phyloP scores from a whole-genome alignment of 2,113 vertebrate genomes.

The Cacatua alba region DNA sequence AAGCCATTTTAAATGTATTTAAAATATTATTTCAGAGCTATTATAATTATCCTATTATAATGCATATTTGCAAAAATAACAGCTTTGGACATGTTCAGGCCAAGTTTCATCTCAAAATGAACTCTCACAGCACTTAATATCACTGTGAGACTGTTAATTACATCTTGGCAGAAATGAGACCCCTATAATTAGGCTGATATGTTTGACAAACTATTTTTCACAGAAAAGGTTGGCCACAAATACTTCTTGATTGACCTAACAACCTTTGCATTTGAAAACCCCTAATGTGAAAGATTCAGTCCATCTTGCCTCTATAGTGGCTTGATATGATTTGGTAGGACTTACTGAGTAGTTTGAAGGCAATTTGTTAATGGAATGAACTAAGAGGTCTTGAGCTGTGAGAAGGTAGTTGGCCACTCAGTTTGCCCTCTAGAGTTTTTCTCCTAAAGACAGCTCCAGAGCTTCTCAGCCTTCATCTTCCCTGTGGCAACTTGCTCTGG shows the following conservation, averaged over 20 bases:
- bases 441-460: background rate
- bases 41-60: slow-evolving; percentile 6
- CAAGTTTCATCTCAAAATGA: slow-evolving; percentile 35
- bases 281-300: background rate
- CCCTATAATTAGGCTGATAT: background rate
- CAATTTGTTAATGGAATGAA: background rate
- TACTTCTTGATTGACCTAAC: background rate
- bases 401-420: background rate
- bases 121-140: background rate
- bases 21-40: background rate
- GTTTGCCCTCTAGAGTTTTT: background rate
- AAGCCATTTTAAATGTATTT: background rate
- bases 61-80: background rate
- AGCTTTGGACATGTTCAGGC: background rate
- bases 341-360: background rate
- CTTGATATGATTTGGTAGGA: background rate
- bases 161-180: slow-evolving; percentile 9
- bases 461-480: background rate
- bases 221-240: background rate
- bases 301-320: background rate
- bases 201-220: background rate
- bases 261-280: background rate
- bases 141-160: background rate
- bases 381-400: background rate
- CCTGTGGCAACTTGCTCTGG: background rate